Percentiles rank a stretch among this genome's conserved stretches.
phyloP scores from a whole-genome alignment of 1,140 invertebrate species.

The Rhynchophorus ferrugineus region DNA sequence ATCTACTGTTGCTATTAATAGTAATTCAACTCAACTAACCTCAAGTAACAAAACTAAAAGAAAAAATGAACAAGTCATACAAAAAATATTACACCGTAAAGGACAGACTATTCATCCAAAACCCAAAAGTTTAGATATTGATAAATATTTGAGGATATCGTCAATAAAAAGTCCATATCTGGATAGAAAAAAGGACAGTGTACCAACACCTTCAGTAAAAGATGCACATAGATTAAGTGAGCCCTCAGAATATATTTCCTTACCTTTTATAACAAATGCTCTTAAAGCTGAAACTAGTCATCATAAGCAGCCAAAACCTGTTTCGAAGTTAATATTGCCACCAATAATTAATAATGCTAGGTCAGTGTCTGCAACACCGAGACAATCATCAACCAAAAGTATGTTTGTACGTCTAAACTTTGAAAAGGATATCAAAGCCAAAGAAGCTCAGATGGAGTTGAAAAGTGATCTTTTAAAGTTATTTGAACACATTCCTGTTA shows the following conservation, averaged over 20 bases:
- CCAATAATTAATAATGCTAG: conserved; percentile 26
- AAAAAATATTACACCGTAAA: conserved; percentile 1
- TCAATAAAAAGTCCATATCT: conserved; percentile 14
- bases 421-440: neutral
- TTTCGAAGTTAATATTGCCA: conserved; percentile 22
- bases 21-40: neutral
- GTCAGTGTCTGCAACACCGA: conserved; percentile 28
- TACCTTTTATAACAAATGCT: conserved; percentile 23
- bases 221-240: conserved; percentile 4
- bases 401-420: conserved; percentile 6
- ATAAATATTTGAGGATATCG: conserved; percentile 15
- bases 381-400: conserved; percentile 15
- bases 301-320: conserved; percentile 1
- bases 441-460: neutral
- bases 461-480: conserved; percentile 17
- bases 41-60: neutral
- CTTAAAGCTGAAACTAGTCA: neutral
- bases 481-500: conserved; percentile 19
- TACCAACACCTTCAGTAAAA: conserved; percentile 2
- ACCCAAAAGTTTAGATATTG: conserved; percentile 18
- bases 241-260: conserved; percentile 16
- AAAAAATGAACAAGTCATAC: conserved; percentile 7
- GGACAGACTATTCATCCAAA: conserved; percentile 6
- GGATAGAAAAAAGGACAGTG: neutral
- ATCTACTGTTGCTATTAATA: neutral